phyloP scores from a whole-genome alignment of 2,797 vertebrate species.

The Mus minutoides region DNA sequence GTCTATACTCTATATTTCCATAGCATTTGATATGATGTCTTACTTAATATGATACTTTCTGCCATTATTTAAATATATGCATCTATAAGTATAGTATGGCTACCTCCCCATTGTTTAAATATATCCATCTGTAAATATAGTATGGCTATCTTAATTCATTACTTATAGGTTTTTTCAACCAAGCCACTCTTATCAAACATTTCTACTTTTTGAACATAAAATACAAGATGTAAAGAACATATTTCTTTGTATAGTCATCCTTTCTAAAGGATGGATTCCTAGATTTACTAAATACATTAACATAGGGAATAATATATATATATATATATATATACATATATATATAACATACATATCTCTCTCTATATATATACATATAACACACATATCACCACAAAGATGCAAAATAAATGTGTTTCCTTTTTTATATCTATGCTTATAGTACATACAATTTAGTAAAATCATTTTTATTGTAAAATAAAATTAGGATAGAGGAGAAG shows the following conservation, averaged over 20 bases:
- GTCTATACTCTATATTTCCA: neutral
- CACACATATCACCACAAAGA: neutral
- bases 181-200: neutral
- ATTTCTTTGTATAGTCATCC: neutral
- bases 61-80: neutral
- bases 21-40: neutral
- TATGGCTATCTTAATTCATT: neutral
- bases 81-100: neutral
- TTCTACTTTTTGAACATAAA: neutral
- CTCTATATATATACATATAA: neutral
- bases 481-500: neutral
- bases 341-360: neutral
- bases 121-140: neutral
- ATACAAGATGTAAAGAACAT: neutral
- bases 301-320: neutral
- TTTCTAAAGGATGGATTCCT: neutral
- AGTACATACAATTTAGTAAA: neutral
- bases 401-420: neutral
- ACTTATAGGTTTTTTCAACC: neutral
- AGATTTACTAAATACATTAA: neutral
- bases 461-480: neutral
- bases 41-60: neutral
- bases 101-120: neutral
- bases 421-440: neutral
- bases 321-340: neutral